Evolutionary conservation across 2,888 invertebrate species (phyloP), one percentile per base, ranked within the genome.

Genomic region (Calameuta filiformis): DNA sequence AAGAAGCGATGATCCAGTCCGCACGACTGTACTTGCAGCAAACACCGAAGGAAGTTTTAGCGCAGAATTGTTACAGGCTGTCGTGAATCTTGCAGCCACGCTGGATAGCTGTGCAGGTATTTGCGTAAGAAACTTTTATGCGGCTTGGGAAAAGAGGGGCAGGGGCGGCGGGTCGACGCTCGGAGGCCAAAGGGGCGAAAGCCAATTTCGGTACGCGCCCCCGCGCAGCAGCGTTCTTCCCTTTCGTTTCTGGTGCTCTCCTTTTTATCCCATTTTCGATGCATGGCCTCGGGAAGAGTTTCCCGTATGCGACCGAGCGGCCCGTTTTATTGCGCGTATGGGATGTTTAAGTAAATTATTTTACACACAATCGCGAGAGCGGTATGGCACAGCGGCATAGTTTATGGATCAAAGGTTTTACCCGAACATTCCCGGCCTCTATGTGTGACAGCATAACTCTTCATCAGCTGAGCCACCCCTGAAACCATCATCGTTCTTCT

Each of bases 331-430:
- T 83, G 82, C 80, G 77, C 80, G 80, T 83, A 81, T 80, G 81
- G 84, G 80, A 84, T 80, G 81, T 85, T 84, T 86, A 86, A 86
- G 83, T 83, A 85, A 85, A 86, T 86, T 86, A 85, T 85, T 86
- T 85, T 83, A 83, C 81, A 81, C 81, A 79, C 82, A 85, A 84
- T 85, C 85, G 81, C 85, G 77, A 81, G 80, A 84, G 81, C 80
- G 84, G 82, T 80, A 85, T 85, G 85, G 80, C 84, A 81, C 82
- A 79, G 82, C 86, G 81, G 81, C 86, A 85, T 86, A 85, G 86
- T 86, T 85, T 83, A 80, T 78, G 84, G 85, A 86, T 86, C 86
- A 86, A 86, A 86, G 84, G 84, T 85, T 81, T 79, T 79, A 75
- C 69, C 79, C 82, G 80, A 83, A 83, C 84, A 83, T 82, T 85